Conservation (phyloP, 2,888 invertebrate species). For the Malachius bipustulatus region DNA sequence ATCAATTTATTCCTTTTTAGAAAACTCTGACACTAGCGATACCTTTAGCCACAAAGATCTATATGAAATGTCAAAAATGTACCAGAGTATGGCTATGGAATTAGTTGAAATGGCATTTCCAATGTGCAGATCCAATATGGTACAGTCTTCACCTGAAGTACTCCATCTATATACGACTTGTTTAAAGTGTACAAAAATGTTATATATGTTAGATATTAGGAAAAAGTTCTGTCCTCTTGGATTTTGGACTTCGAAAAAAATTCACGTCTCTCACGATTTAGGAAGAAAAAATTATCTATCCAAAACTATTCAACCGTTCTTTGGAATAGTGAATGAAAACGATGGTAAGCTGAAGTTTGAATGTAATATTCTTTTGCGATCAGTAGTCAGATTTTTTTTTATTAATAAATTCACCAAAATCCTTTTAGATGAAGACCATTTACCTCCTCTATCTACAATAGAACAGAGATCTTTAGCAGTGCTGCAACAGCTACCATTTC, state of each 20-base stretch:
- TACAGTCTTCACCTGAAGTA: conserved; percentile 31
- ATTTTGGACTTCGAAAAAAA: conserved; percentile 36
- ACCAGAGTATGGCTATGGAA: conserved; percentile 32
- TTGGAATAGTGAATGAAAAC: conserved; percentile 27
- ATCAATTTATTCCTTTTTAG: conserved; percentile 19
- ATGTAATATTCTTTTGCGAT: neutral
- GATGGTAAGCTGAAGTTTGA: conserved; percentile 21
- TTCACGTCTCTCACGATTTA: conserved; percentile 34
- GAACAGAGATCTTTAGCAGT: conserved; percentile 82
- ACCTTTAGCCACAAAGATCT: conserved; percentile 33
- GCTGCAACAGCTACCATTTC: conserved; percentile 86
- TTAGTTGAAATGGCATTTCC: conserved; percentile 37
- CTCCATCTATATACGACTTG: conserved; percentile 33
- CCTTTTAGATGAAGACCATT: conserved; percentile 50
- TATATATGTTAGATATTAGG: conserved; percentile 79
- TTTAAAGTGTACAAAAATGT: conserved; percentile 33
- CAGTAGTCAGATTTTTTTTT: conserved; percentile 1
- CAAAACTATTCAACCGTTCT: conserved; percentile 31
- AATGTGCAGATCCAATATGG: conserved; percentile 33
- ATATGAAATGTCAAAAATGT: conserved; percentile 31
- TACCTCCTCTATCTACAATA: conserved; percentile 74
- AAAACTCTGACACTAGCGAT: conserved; percentile 35
- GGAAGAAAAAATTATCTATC: conserved; percentile 33
- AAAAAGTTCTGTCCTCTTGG: conserved; percentile 52
- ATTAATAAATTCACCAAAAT: too few relatives aligned